Percentiles rank a stretch among this genome's conserved stretches.
These are phyloP conservation scores for Diploptera punctata DNA, from an alignment of 2,888 invertebrate genomes.

Conservation along the genomic window DNA sequence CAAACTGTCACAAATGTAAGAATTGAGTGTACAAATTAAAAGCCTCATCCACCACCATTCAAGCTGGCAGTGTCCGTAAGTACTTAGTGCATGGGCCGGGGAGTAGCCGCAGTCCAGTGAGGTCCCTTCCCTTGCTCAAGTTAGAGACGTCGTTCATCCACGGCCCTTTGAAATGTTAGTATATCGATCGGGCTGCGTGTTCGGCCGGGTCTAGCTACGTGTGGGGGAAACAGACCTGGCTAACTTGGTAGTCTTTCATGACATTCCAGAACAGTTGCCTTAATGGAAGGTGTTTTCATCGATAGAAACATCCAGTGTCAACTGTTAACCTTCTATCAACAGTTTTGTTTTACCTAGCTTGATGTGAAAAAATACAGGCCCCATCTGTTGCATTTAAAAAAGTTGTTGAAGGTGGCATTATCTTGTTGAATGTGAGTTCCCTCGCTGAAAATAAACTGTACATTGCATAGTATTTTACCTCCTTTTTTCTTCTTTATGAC, in stretches of 20 bases:
- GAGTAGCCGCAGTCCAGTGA: slow-evolving; percentile 29
- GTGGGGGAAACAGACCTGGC: slow-evolving; percentile 29
- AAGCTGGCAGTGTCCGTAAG: slow-evolving; percentile 34
- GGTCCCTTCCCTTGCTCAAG: slow-evolving; percentile 33
- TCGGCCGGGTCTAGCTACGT: slow-evolving; percentile 20
- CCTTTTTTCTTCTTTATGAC: slow-evolving; percentile 32
- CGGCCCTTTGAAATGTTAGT: neutral
- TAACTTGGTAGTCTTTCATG: slow-evolving; percentile 32
- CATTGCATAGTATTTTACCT: slow-evolving; percentile 42
- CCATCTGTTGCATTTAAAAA: slow-evolving; percentile 45
- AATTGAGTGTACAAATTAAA: slow-evolving; percentile 42
- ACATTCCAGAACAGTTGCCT: slow-evolving; percentile 46
- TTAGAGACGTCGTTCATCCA: neutral
- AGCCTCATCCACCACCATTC: slow-evolving; percentile 36
- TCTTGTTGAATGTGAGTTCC: slow-evolving; percentile 43
- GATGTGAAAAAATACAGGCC: slow-evolving; percentile 41
- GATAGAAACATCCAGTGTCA: slow-evolving; percentile 36
- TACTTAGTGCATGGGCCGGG: slow-evolving; percentile 28
- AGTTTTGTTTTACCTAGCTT: slow-evolving; percentile 42
- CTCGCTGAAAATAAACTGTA: slow-evolving; percentile 41
- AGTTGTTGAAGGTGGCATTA: slow-evolving; percentile 41
- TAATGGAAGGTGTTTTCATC: slow-evolving; percentile 39
- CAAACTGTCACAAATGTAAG: slow-evolving; percentile 43
- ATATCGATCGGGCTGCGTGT: slow-evolving; percentile 24
- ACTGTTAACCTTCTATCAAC: slow-evolving; percentile 35